These are phyloP conservation scores for Stomorhina lunata DNA, from an alignment of 2,888 invertebrate species.

Conservation along the genomic window DNA sequence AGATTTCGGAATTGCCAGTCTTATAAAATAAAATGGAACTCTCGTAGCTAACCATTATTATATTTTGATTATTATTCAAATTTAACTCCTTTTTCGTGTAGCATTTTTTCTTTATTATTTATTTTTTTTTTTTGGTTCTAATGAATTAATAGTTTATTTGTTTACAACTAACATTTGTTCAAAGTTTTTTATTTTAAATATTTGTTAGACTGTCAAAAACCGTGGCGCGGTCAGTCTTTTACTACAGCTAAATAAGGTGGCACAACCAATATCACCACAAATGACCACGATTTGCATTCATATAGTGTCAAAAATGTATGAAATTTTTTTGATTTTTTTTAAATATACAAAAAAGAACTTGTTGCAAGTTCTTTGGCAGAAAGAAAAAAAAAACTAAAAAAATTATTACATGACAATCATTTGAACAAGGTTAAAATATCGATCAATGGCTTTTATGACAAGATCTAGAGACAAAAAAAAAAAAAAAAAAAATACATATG, in stretches of 20 bases:
- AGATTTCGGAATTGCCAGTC: no score
- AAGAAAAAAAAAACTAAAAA: constrained; percentile 20
- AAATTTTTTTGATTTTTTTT: constrained; percentile 37
- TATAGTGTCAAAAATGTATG: constrained; percentile 60
- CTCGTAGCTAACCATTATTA: not conserved
- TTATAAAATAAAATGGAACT: no score
- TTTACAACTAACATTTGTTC: constrained; percentile 34
- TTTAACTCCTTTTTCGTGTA: constrained; percentile 11
- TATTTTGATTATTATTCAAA: constrained; percentile 16
- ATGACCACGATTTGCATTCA: constrained; percentile 61
- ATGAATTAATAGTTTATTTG: constrained; percentile 52
- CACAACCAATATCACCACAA: no score
- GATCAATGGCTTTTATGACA: constrained; percentile 69
- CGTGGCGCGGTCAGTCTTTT: not conserved
- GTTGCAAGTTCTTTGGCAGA: constrained; percentile 8
- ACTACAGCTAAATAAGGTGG: constrained; percentile 31
- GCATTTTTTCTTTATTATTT: not conserved
- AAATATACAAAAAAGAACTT: constrained; percentile 27
- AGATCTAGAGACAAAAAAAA: not conserved
- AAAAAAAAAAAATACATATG: not conserved
- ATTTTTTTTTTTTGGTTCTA: constrained; percentile 18
- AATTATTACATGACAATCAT: constrained; percentile 67
- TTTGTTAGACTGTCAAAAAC: constrained; percentile 34
- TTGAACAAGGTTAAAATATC: constrained; percentile 74
- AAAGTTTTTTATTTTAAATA: constrained; percentile 8